Percentiles rank a stretch among this genome's conserved stretches.
Evolutionary conservation across 1,140 invertebrate species (phyloP).

Genomic region (Drosophila asahinai): DNA sequence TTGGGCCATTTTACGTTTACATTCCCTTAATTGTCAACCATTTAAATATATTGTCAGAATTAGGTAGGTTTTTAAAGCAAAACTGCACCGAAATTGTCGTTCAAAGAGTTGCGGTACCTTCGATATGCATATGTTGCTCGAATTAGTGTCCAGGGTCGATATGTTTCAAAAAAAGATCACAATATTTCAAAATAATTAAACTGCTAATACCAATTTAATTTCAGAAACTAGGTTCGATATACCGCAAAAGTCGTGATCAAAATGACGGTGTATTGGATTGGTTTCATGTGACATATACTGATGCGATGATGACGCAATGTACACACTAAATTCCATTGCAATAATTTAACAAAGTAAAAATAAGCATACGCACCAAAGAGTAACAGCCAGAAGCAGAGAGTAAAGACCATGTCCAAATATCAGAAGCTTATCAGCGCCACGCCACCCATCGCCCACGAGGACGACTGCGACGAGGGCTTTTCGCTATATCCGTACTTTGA

Average conservation of each 20-base stretch:
- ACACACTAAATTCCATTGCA: constrained; percentile 50
- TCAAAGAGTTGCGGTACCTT: background rate
- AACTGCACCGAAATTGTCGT: background rate
- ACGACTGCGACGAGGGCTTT: constrained; percentile 66
- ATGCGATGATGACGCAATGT: background rate
- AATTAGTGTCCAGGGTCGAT: background rate
- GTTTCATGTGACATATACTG: constrained; percentile 29
- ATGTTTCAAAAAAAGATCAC: background rate
- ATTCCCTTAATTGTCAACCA: background rate
- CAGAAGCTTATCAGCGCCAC: constrained; percentile 64
- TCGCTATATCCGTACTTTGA: constrained; percentile 48
- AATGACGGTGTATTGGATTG: constrained; percentile 9
- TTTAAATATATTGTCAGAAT: background rate
- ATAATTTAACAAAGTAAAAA: constrained; percentile 12
- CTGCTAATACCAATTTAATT: background rate
- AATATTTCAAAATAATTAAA: background rate
- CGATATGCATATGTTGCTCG: too few species aligned
- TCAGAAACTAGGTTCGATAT: background rate
- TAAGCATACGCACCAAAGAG: constrained; percentile 15
- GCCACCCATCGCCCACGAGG: constrained; percentile 49
- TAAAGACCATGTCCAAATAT: constrained; percentile 70
- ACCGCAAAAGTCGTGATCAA: background rate
- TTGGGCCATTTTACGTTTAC: background rate
- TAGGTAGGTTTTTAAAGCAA: background rate
- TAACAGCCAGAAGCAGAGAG: constrained; percentile 13